Evolutionary conservation across 92 coral and sea anemone genomes (phyloP).

Genomic region (Montipora capitata): DNA sequence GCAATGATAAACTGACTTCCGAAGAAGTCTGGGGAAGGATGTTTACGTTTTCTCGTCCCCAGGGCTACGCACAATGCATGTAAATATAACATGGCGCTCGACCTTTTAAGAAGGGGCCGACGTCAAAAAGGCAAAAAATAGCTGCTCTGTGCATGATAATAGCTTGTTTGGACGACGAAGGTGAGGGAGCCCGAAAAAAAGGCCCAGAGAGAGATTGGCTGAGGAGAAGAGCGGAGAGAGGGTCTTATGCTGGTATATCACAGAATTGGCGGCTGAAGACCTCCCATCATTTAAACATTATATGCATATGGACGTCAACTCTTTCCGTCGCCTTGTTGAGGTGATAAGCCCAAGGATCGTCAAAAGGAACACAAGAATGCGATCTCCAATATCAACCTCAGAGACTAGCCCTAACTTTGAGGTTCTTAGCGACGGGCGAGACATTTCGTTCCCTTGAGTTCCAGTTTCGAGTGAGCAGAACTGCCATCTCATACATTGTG

Average conservation of each 20-base stretch:
- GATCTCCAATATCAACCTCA: neutral
- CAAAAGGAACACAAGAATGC: neutral
- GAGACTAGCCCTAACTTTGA: too few species aligned
- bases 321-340: too few species aligned
- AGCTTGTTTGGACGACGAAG: neutral
- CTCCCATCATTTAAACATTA: neutral
- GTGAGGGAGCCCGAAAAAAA: neutral
- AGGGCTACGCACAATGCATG: too few species aligned
- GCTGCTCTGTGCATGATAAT: neutral
- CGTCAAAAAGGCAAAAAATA: neutral
- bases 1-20: too few species aligned
- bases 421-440: too few species aligned
- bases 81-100: too few species aligned
- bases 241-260: neutral
- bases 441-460: constrained; percentile 5
- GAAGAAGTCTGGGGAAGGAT: neutral
- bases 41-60: neutral
- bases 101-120: neutral
- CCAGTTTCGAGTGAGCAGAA: constrained; percentile 32
- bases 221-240: neutral
- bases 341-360: constrained; percentile 5
- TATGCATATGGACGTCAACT: too few species aligned
- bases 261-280: constrained; percentile 1
- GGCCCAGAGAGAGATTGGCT: neutral
- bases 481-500: constrained; percentile 34